Conservation (phyloP, 2,797 vertebrate genomes). For the Euthynnus affinis region DNA sequence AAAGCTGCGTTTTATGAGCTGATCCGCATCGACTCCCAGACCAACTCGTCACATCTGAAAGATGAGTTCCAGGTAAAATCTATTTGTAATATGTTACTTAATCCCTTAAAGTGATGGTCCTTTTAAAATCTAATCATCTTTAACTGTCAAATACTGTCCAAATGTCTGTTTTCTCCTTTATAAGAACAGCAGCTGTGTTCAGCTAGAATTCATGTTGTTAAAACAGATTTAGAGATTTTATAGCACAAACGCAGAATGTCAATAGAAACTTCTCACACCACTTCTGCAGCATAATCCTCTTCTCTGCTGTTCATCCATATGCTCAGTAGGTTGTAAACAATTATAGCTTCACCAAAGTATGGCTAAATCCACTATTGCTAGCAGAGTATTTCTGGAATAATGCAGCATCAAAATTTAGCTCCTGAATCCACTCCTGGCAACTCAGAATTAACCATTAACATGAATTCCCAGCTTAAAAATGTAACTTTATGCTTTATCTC, state of each 20-base stretch:
- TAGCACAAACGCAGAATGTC: background rate
- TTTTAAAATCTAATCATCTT: background rate
- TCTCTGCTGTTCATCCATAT: background rate
- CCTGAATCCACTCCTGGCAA: background rate
- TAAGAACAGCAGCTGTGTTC: background rate
- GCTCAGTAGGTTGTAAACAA: background rate
- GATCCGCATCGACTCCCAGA: constrained; percentile 99
- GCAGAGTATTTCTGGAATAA: background rate
- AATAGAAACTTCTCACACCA: background rate
- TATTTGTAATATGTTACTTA: background rate
- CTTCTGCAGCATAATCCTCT: constrained; percentile 14
- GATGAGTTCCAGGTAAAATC: constrained; percentile 96
- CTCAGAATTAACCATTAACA: too few relatives aligned
- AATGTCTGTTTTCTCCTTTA: background rate
- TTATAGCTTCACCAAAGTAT: background rate
- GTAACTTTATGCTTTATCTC: background rate
- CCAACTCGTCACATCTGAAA: constrained; percentile 98
- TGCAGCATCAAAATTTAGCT: background rate
- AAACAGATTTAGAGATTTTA: background rate
- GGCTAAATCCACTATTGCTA: background rate
- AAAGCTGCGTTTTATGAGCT: constrained; percentile 99
- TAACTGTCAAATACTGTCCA: background rate
- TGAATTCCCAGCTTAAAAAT: background rate
- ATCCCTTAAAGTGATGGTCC: background rate
- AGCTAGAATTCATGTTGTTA: background rate